Base-by-base conservation (phyloP, 2,113 vertebrate genomes). In the Planiliza haematocheilus region DNA sequence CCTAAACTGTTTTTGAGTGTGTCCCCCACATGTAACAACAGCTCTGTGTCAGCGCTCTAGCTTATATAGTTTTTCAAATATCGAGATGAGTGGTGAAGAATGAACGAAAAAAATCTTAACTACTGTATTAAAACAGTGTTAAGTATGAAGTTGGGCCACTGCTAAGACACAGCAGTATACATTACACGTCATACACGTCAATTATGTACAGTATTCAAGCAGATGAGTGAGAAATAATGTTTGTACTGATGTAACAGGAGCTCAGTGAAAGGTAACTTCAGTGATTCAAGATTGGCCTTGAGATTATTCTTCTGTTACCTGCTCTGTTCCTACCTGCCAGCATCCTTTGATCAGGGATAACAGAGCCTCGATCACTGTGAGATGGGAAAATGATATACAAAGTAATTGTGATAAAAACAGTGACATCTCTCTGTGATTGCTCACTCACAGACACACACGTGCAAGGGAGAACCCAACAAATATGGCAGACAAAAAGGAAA, bases 281-380 rank as follows among this genome's bases (percentile, higher is more conserved):
- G 9, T 34, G 36, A 41, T 37, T 57, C 49, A 1, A 24, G 37
- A 66, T 45, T 45, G 14, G 45, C 42, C 14, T n/a, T 6, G 18
- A 34, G 57, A 41, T 49, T 62, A 49, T 49, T 48, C 12, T 18
- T 48, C 34, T 11, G 36, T 78, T 49, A 79, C 41, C 46, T 39
- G 37, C n/a, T 57, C 7, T 20, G 7, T 21, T 42, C 20, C 62
- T 30, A 50, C 62, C 57, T 51, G 49, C 16, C 21, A 4, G 37
- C 43, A 2, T 70, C 37, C 16, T 51, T 24, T 39, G 41, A 24
- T 51, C 10, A 21, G 30, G 42, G 53, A 59, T 38, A 38, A 55
- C 10, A 43, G 24, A 36, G 13, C 8, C 30, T 38, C 24, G 24
- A 30, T 30, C 24, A 30, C 24, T 30, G 24, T 30, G 24, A 30